These are phyloP conservation scores for Paraplagusia blochii DNA, from an alignment of 2,113 vertebrate genomes.

Conservation along the genomic window DNA sequence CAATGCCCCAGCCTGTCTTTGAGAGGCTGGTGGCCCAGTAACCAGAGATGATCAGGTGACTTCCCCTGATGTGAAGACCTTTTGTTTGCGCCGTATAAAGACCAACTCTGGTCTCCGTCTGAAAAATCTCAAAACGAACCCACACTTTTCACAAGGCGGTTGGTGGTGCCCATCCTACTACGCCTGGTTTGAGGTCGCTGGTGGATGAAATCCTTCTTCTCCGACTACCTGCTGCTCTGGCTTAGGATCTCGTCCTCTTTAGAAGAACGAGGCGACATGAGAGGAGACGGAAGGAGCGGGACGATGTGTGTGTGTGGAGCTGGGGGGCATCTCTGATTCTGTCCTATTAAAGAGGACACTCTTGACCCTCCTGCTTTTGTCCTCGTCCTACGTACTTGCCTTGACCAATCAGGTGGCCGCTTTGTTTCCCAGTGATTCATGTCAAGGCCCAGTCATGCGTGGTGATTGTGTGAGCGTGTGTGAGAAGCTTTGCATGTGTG, in stretches of 20 bases:
- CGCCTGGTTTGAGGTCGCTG: too few species aligned
- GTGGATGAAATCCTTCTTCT: too few species aligned
- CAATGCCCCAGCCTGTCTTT: slow-evolving; percentile 56
- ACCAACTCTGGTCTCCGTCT: slow-evolving; percentile 11
- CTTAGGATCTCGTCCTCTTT: too few species aligned
- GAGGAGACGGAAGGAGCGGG: too few species aligned
- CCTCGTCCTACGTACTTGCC: slow-evolving; percentile 39
- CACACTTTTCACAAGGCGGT: too few species aligned
- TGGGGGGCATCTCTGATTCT: slow-evolving; percentile 45
- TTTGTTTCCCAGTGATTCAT: slow-evolving; percentile 70
- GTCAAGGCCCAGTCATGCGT: slow-evolving; percentile 54
- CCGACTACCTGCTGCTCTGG: too few species aligned
- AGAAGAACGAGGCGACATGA: too few species aligned
- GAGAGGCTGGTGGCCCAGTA: slow-evolving; percentile 55
- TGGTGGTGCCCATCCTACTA: too few species aligned
- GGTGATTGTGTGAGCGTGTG: slow-evolving; percentile 14
- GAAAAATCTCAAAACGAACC: too few species aligned
- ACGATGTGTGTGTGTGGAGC: too few species aligned
- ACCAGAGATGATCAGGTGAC: slow-evolving; percentile 60
- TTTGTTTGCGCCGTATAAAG: slow-evolving; percentile 22
- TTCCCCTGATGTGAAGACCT: slow-evolving; percentile 40
- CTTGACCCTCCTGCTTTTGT: slow-evolving; percentile 45
- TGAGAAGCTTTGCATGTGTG: slow-evolving; percentile 2
- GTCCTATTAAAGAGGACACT: slow-evolving; percentile 36
- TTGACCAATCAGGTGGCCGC: slow-evolving; percentile 57